phyloP scores from a whole-genome alignment of 2,113 vertebrate species.

The Melozone crissalis region DNA sequence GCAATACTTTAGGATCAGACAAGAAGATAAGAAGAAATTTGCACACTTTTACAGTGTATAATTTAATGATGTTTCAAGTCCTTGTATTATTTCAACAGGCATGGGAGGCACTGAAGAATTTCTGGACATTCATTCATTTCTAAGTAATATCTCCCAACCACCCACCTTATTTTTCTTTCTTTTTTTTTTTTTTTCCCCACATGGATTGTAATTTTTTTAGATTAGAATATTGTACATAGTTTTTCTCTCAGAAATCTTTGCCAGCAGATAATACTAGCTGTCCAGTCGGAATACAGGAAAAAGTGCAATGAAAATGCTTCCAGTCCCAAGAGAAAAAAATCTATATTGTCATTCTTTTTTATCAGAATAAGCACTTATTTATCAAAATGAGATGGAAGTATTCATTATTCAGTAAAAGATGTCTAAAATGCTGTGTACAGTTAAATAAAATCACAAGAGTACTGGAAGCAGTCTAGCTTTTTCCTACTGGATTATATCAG shows the following conservation, averaged over 20 bases:
- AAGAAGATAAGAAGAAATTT: neutral
- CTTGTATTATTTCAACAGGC: neutral
- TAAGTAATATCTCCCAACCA: neutral
- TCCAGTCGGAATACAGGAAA: neutral
- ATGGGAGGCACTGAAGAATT: neutral
- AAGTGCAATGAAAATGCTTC: neutral
- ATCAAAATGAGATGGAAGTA: neutral
- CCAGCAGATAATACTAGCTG: neutral
- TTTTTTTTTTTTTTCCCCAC: neutral
- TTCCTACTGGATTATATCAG: neutral
- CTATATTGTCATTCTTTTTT: neutral
- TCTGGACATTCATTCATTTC: neutral
- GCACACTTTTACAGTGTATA: neutral
- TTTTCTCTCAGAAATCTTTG: neutral
- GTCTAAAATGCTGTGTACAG: rapidly evolving
- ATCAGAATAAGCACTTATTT: neutral
- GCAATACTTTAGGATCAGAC: neutral
- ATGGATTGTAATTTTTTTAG: neutral
- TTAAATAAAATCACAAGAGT: neutral
- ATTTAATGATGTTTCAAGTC: neutral
- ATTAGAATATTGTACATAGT: neutral
- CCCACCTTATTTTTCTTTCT: neutral
- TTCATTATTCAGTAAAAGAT: neutral
- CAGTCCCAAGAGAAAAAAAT: neutral
- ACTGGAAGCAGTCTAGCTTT: neutral